Base-by-base conservation (phyloP, 2,113 vertebrate genomes). In the Motacilla tschutschensis region DNA sequence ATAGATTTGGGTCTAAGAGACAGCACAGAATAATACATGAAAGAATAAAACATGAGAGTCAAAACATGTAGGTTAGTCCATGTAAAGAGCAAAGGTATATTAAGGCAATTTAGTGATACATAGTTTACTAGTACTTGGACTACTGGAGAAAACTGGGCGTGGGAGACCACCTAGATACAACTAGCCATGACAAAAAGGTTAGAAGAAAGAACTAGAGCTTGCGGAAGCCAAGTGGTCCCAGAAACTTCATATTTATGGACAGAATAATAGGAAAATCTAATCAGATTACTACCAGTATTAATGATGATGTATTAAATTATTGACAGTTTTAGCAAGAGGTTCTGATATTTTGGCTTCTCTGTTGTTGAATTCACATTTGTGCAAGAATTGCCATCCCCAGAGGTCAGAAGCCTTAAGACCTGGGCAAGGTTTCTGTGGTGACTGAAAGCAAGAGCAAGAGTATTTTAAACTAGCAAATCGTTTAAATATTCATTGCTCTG, bases 161-260 rank as follows among this genome's bases (percentile, higher is more conserved):
- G 2, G 5, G 40, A 72, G 33, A 47, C 10, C 43, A 46, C 6
- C 22, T 36, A 35, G 9, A 10, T 64, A 10, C 0, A 1, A 4
- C 10, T 58, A 77, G 14, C 14, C 0, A 2, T 25, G 10, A 71
- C 10, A 4, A 29, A 22, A 47, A 25, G 5, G 3, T 40, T 40
- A 10, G 13, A 20, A 46, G 18, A 54, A 48, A 33, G 24, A 78
- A 8, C 17, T 57, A 14, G 33, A 63, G 29, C 5, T 0, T 60
- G 14, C 44, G 5, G 28, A 78, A 60, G 12, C 22, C 20, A 48
- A 11, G 35, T 28, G 17, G 19, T 21, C 7, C 7, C 8, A 70
- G 41, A 77, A 78, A 14, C 15, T 10, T 64, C 0, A 0, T 72
- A 11, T 67, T 41, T 81, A 11, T 67, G 31, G 12, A 35, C 3